phyloP scores from a whole-genome alignment of 2,888 invertebrate genomes.

The Caenorhabditis angaria region DNA sequence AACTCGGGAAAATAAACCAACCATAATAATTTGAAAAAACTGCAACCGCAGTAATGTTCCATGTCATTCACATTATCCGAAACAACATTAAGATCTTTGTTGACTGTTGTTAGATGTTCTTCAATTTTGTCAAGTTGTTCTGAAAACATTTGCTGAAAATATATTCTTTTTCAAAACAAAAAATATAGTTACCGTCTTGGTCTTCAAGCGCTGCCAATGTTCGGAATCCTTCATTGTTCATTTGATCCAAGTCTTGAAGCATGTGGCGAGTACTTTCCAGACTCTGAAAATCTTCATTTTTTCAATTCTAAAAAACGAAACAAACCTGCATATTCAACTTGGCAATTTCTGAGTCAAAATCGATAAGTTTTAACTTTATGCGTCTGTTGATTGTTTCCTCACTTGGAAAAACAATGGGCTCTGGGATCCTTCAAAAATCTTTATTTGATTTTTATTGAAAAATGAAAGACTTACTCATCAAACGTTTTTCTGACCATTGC shows the following conservation, averaged over 20 bases:
- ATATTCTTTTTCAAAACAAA: conserved; percentile 7
- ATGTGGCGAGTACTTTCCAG: conserved; percentile 47
- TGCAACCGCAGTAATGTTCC: conserved; percentile 46
- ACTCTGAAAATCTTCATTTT: too few relatives aligned
- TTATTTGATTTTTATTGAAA: background rate
- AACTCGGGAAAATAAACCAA: conserved; percentile 10
- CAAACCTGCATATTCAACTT: conserved; percentile 42
- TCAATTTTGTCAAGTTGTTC: conserved; percentile 57
- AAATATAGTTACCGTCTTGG: conserved; percentile 47
- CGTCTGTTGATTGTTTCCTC: conserved; percentile 28
- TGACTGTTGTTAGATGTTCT: conserved; percentile 43
- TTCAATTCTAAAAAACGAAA: background rate
- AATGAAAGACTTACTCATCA: conserved; percentile 23
- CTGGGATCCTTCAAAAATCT: conserved; percentile 18
- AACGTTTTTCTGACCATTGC: conserved; percentile 34
- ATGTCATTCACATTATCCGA: conserved; percentile 45
- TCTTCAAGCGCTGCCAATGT: conserved; percentile 53
- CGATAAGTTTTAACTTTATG: conserved; percentile 44
- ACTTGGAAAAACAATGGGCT: conserved; percentile 25
- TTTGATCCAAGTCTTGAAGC: conserved; percentile 44
- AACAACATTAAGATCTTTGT: conserved; percentile 43
- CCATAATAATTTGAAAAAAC: conserved; percentile 34
- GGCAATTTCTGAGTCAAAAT: conserved; percentile 47
- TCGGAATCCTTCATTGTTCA: conserved; percentile 48
- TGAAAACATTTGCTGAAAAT: conserved; percentile 16